Evolutionary conservation across 1,140 invertebrate genomes (phyloP).

Genomic region (Geopemphigus sp.): DNA sequence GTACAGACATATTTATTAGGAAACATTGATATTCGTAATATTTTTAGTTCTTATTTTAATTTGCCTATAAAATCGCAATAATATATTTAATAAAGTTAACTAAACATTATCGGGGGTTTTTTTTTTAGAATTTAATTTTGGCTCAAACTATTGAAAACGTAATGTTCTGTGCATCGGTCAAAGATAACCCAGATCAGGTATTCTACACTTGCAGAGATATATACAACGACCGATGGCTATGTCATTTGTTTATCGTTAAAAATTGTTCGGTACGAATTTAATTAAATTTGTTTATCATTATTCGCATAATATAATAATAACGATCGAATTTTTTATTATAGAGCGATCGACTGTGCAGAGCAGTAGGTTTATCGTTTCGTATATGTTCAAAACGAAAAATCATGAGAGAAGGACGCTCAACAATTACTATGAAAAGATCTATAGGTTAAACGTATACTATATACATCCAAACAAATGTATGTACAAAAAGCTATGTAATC

Average conservation of each 20-base stretch:
- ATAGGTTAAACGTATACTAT: slow-evolving; percentile 3
- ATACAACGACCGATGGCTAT: not conserved
- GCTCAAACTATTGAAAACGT: slow-evolving; percentile 36
- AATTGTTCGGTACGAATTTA: slow-evolving; percentile 13
- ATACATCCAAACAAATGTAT: not conserved
- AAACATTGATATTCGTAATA: too few relatives aligned
- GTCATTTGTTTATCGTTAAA: slow-evolving; percentile 28
- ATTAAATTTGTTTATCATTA: not conserved
- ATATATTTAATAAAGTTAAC: too few relatives aligned
- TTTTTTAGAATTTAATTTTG: slow-evolving; percentile 32
- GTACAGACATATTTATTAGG: too few relatives aligned
- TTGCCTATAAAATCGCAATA: too few relatives aligned
- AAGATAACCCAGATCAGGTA: not conserved
- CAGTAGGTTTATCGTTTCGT: slow-evolving; percentile 10
- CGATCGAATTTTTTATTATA: not conserved
- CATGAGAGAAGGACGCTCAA: not conserved
- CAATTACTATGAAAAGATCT: not conserved
- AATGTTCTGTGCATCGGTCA: not conserved
- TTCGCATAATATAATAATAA: not conserved
- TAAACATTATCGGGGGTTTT: not conserved
- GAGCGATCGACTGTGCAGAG: slow-evolving; percentile 3
- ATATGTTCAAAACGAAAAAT: slow-evolving; percentile 22
- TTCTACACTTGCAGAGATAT: slow-evolving; percentile 17
- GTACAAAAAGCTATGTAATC: not conserved
- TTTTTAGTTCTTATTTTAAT: too few relatives aligned